A percentile compares a stretch with the other conserved stretches of the same genome.
These are phyloP conservation scores for Parapsyche elsis DNA, from an alignment of 1,140 invertebrate genomes.

Conservation along the genomic window DNA sequence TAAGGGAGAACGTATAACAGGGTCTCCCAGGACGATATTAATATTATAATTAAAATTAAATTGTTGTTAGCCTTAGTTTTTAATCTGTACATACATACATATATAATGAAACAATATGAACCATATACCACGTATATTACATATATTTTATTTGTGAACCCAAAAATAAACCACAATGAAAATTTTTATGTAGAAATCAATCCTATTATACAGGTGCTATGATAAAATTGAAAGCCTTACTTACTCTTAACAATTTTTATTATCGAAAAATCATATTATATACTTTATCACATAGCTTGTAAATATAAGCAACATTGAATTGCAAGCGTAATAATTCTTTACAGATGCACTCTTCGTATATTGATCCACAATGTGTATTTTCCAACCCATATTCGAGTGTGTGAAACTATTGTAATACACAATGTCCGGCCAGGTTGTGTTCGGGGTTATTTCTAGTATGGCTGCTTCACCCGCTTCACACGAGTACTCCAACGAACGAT, in stretches of 20 bases:
- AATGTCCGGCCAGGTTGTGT: constrained; percentile 89
- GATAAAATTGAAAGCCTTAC: too few relatives aligned
- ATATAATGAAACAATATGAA: too few relatives aligned
- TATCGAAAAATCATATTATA: constrained; percentile 25
- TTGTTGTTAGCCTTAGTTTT: too few relatives aligned
- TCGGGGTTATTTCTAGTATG: constrained; percentile 84
- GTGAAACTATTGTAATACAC: constrained; percentile 96
- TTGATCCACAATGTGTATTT: constrained; percentile 85
- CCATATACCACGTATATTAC: too few relatives aligned
- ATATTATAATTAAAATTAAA: too few relatives aligned
- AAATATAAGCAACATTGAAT: constrained; percentile 20
- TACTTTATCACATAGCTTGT: constrained; percentile 19
- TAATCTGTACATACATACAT: too few relatives aligned
- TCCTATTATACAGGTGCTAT: too few relatives aligned
- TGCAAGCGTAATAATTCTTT: constrained; percentile 10
- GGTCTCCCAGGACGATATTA: too few relatives aligned
- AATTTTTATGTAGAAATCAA: too few relatives aligned
- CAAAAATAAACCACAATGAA: too few relatives aligned
- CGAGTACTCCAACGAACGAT: constrained; percentile 75
- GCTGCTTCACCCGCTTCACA: constrained; percentile 80
- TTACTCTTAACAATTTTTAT: background rate
- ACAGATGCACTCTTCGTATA: constrained; percentile 61
- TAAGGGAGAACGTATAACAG: too few relatives aligned
- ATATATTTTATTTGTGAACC: too few relatives aligned
- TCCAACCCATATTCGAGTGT: constrained; percentile 91